Evolutionary conservation across 2,113 vertebrate genomes (phyloP), one percentile per base, ranked within the genome.

Genomic region (Mesitornis unicolor): DNA sequence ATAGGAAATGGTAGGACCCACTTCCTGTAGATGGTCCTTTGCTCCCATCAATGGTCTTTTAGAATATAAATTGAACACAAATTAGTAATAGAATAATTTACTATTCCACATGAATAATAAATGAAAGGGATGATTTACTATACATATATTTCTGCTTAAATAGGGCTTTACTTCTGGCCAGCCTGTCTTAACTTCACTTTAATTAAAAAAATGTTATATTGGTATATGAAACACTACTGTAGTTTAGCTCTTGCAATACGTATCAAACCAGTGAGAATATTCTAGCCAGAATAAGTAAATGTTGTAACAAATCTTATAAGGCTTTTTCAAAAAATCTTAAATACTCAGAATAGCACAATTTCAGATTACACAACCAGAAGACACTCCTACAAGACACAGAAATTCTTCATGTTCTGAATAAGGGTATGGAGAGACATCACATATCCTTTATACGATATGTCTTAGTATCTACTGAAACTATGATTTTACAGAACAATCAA

Each of bases 21-120:
- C 90, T 96, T 96, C 93, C 90, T 94, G 76, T 83, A 59, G 33
- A n/a, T 92, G n/a, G 16, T 90, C 18, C 75, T 86, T 85, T 87
- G 57, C 61, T 89, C 54, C 16, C 31, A 92, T 95, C 61, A 81
- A 6, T 70, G 56, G 36, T 89, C 91, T 91, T 91, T 82, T 70
- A 84, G 76, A 93, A 90, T 90, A 94, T 82, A 97, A 95, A 88
- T 92, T 35, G 89, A 93, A 91, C 64, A 86, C n/a, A 95, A 90
- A 84, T 92, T 97, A 86, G 56, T 91, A 93, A 90, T 65, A 86
- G 90, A 94, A 84, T 91, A 94, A 95, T 96, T 95, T 96, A 96
- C 65, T 84, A 80, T 86, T 90, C n/a, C 26, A 77, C 36, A 92
- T 96, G 20, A 97, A 95, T 97, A 91, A 96, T 91, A 92, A 95